phyloP scores from a whole-genome alignment of 2,888 invertebrate genomes.

The Metellina segmentata region DNA sequence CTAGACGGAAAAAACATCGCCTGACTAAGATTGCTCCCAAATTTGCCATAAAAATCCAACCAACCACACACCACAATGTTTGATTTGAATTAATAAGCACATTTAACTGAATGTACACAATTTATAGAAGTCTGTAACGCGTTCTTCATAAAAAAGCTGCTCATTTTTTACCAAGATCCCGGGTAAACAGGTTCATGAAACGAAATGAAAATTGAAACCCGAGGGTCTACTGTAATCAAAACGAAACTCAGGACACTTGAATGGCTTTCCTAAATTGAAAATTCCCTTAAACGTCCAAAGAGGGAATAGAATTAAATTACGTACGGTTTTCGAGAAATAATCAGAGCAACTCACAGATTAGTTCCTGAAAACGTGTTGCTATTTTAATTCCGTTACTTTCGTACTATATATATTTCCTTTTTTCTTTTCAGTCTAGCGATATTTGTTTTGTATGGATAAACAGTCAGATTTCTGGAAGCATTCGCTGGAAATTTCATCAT shows the following conservation, averaged over 20 bases:
- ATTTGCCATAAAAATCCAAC: too few relatives aligned
- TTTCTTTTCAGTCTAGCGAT: neutral
- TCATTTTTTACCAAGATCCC: too few relatives aligned
- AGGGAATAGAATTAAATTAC: slow-evolving; percentile 33
- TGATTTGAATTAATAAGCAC: too few relatives aligned
- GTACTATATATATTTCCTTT: neutral
- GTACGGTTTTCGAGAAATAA: neutral
- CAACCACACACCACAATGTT: too few relatives aligned
- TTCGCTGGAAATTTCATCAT: neutral
- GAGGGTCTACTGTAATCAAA: slow-evolving; percentile 13
- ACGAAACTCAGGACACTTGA: slow-evolving; percentile 1
- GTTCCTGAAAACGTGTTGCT: neutral
- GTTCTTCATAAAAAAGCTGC: too few relatives aligned
- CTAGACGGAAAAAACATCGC: too few relatives aligned
- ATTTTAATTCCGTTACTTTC: neutral
- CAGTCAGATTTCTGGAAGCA: neutral
- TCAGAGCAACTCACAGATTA: neutral
- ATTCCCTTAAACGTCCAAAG: neutral
- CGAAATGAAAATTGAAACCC: slow-evolving; percentile 24
- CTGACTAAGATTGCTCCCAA: too few relatives aligned
- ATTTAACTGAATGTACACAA: too few relatives aligned
- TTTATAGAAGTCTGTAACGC: too few relatives aligned
- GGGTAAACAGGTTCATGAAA: neutral
- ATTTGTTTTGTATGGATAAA: neutral
- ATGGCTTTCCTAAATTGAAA: slow-evolving; percentile 42